phyloP scores from a whole-genome alignment of 2,888 invertebrate species.

The Caradrina kadenii region DNA sequence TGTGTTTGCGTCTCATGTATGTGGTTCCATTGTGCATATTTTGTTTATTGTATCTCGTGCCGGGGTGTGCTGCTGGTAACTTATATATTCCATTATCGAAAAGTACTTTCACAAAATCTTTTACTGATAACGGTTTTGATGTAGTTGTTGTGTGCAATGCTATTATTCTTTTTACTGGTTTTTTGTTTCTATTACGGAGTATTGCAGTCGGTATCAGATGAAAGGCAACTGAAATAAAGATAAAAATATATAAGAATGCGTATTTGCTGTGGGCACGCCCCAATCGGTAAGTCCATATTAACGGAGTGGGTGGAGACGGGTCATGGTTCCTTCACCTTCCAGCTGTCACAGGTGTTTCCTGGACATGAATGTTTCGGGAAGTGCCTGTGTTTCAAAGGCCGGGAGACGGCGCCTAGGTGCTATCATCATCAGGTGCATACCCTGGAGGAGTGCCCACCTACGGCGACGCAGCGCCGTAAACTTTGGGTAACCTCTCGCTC shows the following conservation, averaged over 20 bases:
- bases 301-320: no score
- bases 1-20: neutral
- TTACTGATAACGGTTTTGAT: neutral
- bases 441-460: no score
- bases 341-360: no score
- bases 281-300: neutral
- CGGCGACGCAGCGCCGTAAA: no score
- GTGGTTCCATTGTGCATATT: neutral
- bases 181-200: neutral
- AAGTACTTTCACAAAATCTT: neutral
- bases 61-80: neutral
- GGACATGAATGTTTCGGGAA: no score
- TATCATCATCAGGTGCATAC: no score
- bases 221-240: slow-evolving; percentile 11
- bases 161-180: neutral
- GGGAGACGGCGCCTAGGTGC: no score
- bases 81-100: neutral
- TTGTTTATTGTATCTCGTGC: neutral
- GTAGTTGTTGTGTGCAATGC: neutral
- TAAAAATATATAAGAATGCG: neutral
- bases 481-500: no score
- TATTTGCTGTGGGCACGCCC: neutral
- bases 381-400: no score
- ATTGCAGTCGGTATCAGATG: neutral
- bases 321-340: no score